Percentiles rank a stretch among this genome's conserved stretches.
Evolutionary conservation across 2,797 vertebrate genomes (phyloP).

Genomic region (Typhlichthys subterraneus): DNA sequence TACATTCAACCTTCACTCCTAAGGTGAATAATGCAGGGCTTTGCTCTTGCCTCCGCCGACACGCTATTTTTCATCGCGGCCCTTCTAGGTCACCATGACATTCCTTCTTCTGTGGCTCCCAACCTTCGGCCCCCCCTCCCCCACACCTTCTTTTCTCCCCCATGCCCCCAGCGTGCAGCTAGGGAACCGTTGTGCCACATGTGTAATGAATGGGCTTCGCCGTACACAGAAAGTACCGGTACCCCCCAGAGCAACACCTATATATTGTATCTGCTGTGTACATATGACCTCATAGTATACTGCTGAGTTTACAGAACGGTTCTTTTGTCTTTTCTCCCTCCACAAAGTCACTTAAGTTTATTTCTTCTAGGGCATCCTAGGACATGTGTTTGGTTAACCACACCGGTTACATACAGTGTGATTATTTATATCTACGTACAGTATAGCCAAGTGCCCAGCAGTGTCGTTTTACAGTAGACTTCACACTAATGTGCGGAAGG

Average conservation of each 20-base stretch:
- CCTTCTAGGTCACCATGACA: slow-evolving; percentile 69
- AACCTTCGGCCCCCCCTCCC: slow-evolving; percentile 27
- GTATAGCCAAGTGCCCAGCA: too few relatives aligned
- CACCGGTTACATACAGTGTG: background rate
- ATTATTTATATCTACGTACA: background rate
- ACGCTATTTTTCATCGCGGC: slow-evolving; percentile 56
- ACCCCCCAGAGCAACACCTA: slow-evolving; percentile 16
- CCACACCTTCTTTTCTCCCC: slow-evolving; percentile 18
- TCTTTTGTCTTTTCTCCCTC: background rate
- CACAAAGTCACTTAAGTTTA: background rate
- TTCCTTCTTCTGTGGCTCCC: slow-evolving; percentile 35
- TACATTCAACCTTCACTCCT: slow-evolving; percentile 54
- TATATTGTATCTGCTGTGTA: slow-evolving; percentile 21
- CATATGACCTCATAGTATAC: slow-evolving; percentile 8
- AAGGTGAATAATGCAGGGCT: slow-evolving; percentile 41
- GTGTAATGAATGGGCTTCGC: slow-evolving; percentile 53
- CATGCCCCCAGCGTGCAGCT: slow-evolving; percentile 34
- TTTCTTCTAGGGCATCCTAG: background rate
- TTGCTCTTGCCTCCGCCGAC: slow-evolving; percentile 44
- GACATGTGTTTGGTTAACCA: too few relatives aligned
- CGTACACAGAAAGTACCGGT: slow-evolving; percentile 18
- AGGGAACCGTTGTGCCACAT: slow-evolving; percentile 31
- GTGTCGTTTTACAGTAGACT: background rate
- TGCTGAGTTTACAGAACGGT: slow-evolving; percentile 37
- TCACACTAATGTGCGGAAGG: slow-evolving; percentile 20